Base-by-base conservation (phyloP, 1,140 invertebrate species). In the Papilio polytes region DNA sequence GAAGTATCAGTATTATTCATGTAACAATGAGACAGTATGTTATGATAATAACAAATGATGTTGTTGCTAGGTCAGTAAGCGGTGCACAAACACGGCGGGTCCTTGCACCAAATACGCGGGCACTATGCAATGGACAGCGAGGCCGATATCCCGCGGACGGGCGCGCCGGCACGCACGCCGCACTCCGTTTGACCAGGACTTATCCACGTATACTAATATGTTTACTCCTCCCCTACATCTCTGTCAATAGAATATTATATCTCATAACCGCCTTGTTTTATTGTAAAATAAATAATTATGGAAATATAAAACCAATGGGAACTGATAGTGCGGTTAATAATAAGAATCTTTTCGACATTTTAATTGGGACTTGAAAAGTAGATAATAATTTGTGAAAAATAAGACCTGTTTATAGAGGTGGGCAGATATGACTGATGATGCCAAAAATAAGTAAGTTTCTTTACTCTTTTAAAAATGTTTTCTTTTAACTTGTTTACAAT, bases 131-230 rank as follows among this genome's bases (percentile, higher is more conserved):
- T 85, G 76, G 76, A 8, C 82, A 85, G 86, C 88, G 86, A 86
- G 82, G 74, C 44, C 78, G 82, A 91, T 87, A 94, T 94, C 92
- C 91, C 90, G 82, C 78, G 83, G 84, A 88, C 86, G 31, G 44
- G 85, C 80, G 81, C 81, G 81, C 85, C 82, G 87, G 89, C 92
- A 94, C 92, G 92, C 90, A 87, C 92, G 85, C 84, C 82, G 78
- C 80, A 83, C 80, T 86, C 83, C 84, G 90, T 90, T 91, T 92
- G 88, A 81, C 82, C 59, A 90, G 87, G 92, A 84, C 84, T 92
- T 94, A 94, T 88, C 83, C 84, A 85, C 87, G 86, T 88, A 88
- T 90, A 90, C 91, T 93, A 92, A 93, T 93, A 91, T 93, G 91
- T 92, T 92, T 91, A 86, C 85, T 83, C 84, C 83, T 86, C 83